Evolutionary conservation across 2,113 vertebrate genomes (phyloP).

Genomic region (Hyperopisus bebe): DNA sequence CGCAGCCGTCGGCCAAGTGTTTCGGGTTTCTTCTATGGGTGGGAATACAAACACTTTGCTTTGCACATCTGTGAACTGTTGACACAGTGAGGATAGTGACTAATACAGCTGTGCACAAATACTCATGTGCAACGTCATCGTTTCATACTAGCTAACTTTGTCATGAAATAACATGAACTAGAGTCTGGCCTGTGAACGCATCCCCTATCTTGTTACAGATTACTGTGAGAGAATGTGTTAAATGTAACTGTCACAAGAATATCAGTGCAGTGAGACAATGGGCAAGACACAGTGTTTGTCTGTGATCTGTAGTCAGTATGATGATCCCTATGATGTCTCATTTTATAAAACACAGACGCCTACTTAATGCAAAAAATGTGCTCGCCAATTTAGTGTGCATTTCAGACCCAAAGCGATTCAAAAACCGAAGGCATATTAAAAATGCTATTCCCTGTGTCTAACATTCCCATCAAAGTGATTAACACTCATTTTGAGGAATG

Average conservation of each 20-base stretch:
- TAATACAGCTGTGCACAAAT: background rate
- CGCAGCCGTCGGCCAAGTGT: background rate
- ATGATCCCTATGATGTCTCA: conserved; percentile 38
- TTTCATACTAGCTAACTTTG: conserved; percentile 28
- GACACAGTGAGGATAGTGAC: conserved; percentile 13
- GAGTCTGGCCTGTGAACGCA: conserved; percentile 26
- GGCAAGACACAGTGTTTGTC: conserved; percentile 10
- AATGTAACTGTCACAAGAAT: conserved; percentile 29
- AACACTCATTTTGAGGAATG: background rate
- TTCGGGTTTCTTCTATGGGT: background rate
- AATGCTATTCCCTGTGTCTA: background rate
- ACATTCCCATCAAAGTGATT: background rate
- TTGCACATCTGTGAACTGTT: conserved; percentile 35
- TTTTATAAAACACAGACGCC: conserved; percentile 54
- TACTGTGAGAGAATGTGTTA: conserved; percentile 30
- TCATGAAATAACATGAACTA: conserved; percentile 19
- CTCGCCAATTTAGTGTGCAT: conserved; percentile 39
- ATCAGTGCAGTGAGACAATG: conserved; percentile 9
- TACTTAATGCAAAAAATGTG: conserved; percentile 40
- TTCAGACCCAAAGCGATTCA: conserved; percentile 49
- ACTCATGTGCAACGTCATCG: background rate
- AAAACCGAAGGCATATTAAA: conserved; percentile 32
- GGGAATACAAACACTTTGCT: conserved; percentile 29
- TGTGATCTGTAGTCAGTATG: conserved; percentile 21
- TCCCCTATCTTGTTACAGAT: conserved; percentile 34